Conservation (phyloP, 2,888 invertebrate species). For the Carterocephalus palaemon region DNA sequence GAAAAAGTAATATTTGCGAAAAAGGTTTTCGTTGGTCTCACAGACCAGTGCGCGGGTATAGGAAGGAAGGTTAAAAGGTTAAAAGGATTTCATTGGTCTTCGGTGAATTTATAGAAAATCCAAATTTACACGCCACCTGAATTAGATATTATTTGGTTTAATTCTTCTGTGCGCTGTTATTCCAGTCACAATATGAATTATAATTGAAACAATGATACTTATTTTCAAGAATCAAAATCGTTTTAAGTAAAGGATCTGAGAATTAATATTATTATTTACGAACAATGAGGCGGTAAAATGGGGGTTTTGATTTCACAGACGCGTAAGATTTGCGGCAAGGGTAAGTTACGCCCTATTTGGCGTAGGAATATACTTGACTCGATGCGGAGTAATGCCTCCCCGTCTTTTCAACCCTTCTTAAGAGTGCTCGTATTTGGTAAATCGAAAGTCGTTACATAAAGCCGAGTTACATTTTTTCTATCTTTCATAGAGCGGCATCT, state of each 20-base stretch:
- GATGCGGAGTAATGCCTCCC: constrained; percentile 63
- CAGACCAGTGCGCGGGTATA: too few species aligned
- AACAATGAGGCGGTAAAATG: not conserved
- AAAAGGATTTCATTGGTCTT: too few species aligned
- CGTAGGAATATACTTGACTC: constrained; percentile 61
- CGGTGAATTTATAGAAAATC: too few species aligned
- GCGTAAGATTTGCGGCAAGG: constrained; percentile 52
- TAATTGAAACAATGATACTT: too few species aligned
- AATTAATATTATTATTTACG: not conserved
- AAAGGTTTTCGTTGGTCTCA: too few species aligned
- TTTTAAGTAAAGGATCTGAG: not conserved
- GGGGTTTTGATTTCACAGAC: constrained; percentile 6
- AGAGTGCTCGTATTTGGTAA: constrained; percentile 67
- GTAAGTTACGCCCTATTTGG: constrained; percentile 71
- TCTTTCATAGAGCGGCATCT: constrained; percentile 53
- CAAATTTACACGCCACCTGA: too few species aligned
- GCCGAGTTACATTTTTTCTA: constrained; percentile 63
- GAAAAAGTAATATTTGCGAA: too few species aligned
- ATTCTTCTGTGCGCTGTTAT: too few species aligned
- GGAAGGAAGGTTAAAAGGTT: too few species aligned
- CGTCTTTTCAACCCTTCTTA: constrained; percentile 58
- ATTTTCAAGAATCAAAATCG: not conserved
- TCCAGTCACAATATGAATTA: too few species aligned
- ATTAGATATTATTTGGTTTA: too few species aligned
- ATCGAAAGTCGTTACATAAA: constrained; percentile 73